These are phyloP conservation scores for Athetis lepigone DNA, from an alignment of 2,888 invertebrate genomes.

Conservation along the genomic window DNA sequence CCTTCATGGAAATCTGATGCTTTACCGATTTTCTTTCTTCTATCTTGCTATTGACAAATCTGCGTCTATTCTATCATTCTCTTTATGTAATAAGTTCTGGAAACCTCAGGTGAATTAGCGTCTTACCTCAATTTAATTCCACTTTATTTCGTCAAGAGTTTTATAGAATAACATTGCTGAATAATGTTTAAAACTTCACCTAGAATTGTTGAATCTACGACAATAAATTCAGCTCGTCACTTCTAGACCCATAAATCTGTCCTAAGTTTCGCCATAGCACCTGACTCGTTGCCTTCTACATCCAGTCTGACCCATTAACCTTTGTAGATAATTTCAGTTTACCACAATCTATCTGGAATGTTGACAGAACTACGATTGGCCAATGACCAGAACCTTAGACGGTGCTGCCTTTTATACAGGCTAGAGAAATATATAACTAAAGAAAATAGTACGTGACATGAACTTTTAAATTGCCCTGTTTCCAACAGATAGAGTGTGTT, in stretches of 20 bases:
- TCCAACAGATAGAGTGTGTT: no score
- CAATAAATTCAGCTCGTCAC: background rate
- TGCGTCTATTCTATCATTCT: background rate
- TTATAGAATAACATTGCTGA: background rate
- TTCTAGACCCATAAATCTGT: background rate
- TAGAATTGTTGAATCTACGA: background rate
- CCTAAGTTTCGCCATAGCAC: background rate
- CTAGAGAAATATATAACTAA: constrained; percentile 12
- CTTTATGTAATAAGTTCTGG: no score
- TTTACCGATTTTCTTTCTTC: background rate
- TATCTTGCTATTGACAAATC: no score
- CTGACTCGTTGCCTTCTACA: background rate
- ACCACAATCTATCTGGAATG: constrained; percentile 8
- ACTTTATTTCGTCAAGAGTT: no score
- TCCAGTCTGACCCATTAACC: background rate
- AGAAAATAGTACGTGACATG: constrained; percentile 35
- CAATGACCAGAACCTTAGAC: constrained; percentile 1
- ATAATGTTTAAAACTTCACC: background rate
- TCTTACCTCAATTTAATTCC: no score
- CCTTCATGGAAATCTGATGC: background rate
- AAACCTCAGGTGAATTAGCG: no score
- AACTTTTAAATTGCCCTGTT: constrained; percentile 21
- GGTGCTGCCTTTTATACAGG: constrained; percentile 16
- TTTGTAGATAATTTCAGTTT: no score
- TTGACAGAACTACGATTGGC: background rate